Conservation (phyloP, 2,888 invertebrate species). For the Dexiosoma caninum region DNA sequence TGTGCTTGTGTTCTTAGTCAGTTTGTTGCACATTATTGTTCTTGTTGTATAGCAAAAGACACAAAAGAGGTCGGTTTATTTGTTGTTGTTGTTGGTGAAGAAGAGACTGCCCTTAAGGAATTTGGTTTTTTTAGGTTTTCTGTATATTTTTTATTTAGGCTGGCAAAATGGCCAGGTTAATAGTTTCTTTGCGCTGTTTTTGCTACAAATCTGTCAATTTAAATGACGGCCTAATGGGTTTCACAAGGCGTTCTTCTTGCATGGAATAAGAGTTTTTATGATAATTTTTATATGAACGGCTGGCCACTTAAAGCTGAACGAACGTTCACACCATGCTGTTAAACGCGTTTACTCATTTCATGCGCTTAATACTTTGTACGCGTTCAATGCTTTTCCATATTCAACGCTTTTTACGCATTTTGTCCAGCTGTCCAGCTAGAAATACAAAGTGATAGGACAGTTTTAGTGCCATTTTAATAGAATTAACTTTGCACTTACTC, state of each 20-base stretch:
- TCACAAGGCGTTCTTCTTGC: not conserved
- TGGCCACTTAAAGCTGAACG: not conserved
- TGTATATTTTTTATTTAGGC: not conserved
- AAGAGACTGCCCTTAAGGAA: constrained; percentile 32
- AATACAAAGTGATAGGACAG: too few relatives aligned
- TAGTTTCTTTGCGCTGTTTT: not conserved
- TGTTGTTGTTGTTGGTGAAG: not conserved
- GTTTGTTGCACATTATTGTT: too few relatives aligned
- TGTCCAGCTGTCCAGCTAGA: too few relatives aligned
- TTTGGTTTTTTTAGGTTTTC: not conserved
- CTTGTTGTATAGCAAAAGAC: not conserved
- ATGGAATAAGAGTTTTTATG: not conserved
- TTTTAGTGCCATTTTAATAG: too few relatives aligned
- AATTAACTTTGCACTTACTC: too few relatives aligned
- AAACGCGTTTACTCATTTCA: too few relatives aligned
- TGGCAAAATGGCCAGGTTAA: not conserved
- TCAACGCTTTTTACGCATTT: too few relatives aligned
- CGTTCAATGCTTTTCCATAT: too few relatives aligned
- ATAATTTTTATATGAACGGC: not conserved
- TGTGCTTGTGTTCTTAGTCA: not conserved
- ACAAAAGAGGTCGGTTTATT: constrained; percentile 4
- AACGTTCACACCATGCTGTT: too few relatives aligned
- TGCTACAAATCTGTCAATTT: not conserved
- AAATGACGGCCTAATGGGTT: not conserved
- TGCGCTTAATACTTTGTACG: too few relatives aligned